Base-by-base conservation (phyloP, 2,113 vertebrate species). In the Probosciger aterrimus region DNA sequence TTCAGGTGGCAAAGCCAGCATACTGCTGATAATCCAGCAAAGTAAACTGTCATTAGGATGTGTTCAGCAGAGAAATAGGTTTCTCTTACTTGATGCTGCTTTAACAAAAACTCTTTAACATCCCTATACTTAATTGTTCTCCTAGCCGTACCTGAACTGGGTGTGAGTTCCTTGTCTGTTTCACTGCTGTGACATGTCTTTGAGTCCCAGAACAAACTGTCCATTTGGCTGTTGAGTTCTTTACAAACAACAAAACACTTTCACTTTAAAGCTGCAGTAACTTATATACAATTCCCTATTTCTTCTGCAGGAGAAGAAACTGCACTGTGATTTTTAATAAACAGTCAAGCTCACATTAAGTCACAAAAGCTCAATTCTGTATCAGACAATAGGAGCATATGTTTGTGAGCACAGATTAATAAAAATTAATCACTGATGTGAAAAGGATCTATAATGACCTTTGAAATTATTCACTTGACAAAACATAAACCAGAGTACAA, bases 1-100 rank as follows among this genome's bases (percentile, higher is more conserved):
- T 98, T 98, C 97, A 97, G 95, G 96, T 97, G 90, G 97, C 93
- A 97, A 71, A 96, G 86, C 82, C 95, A 96, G 95, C 82, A 92
- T 81, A 75, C 92, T 96, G 92, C 96, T 95, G 95, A 96, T 94
- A 97, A 95, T 97, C 75, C 86, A 88, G 93, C 88, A 65, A 96
- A 97, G 97, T 96, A 96, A 97, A 98, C 87, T 95, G 93, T 92
- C 96, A 95, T 97, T 96, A 96, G 76, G 85, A 94, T 91, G 86
- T 94, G 95, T 95, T 96, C 24, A 14, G 75, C 52, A 79, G 90
- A 92, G 75, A 96, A 87, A 96, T 84, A 94, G 68, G 71, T 89
- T 90, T 97, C 68, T 89, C 46, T 92, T 86, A 88, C 75, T 91
- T 65, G 47, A 91, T 95, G 50, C 44, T 93, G 64, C 68, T 94